Evolutionary conservation across 2,797 vertebrate genomes (phyloP), one percentile per base, ranked within the genome.

Genomic region (Enoplosus armatus): DNA sequence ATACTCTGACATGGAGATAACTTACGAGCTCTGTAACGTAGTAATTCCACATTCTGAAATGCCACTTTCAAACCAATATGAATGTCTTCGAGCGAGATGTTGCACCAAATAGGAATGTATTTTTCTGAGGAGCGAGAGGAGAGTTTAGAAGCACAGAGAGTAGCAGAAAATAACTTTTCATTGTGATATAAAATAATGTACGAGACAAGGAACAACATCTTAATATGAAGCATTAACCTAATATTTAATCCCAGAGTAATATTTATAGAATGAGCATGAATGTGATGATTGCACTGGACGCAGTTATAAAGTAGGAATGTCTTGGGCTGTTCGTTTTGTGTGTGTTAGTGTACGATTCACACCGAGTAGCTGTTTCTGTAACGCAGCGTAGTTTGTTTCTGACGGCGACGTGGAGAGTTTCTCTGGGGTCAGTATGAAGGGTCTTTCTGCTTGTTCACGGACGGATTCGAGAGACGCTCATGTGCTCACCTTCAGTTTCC

Each of bases 71-170:
- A 83, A 80, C 31, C 14, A 61, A 63, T 58, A 75, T 83, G 85
- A 89, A 92, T 82, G 87, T 92, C 72, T 82, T 72, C 0, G 2
- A 72, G 80, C 65, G 55, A 81, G 61, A 51, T 31, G 31, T 90
- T 92, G 87, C 91, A 93, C 87, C 84, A 86, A 91, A 88, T 63
- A 88, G 43, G 68, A 89, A 86, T 80, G 90, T 88, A 90, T 76
- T 92, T 92, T 90, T 87, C 33, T 29, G 77, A 69, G 75, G 80
- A 8, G 26, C 22, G 48, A 37, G 59, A 61, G 59, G 43, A 29
- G 27, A 62, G 55, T 58, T 77, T 55, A 37, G 59, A 60, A 87
- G 86, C 84, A 84, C 82, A 82, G 64, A 55, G 53, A 59, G 76
- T 50, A 72, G 80, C 74, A 77, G 62, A 64, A 43, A 60, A 65